These are phyloP conservation scores for Vespertilio murinus DNA, from an alignment of 2,797 vertebrate species.

Conservation along the genomic window DNA sequence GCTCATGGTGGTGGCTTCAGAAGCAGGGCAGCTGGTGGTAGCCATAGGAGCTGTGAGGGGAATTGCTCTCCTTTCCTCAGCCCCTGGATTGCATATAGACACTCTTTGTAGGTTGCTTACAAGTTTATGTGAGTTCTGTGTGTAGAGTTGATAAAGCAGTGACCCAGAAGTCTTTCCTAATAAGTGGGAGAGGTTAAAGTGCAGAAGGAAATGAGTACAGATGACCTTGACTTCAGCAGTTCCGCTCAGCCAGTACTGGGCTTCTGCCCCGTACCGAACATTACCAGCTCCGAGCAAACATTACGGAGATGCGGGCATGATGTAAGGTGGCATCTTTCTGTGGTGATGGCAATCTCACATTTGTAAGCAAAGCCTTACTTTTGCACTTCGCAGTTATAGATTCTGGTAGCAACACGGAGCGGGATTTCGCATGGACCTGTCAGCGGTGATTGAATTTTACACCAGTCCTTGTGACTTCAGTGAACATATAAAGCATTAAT, in stretches of 20 bases:
- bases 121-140: background rate
- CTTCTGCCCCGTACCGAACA: background rate
- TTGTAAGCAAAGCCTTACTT: background rate
- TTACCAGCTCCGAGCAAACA: background rate
- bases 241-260: background rate
- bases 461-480: background rate
- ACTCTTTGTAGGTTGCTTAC: background rate
- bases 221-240: background rate
- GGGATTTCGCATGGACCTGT: background rate
- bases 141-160: background rate
- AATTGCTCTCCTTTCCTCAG: background rate
- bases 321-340: background rate
- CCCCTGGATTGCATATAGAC: background rate
- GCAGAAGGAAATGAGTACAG: background rate
- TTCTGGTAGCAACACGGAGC: background rate
- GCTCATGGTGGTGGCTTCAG: background rate
- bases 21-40: background rate
- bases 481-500: slow-evolving; percentile 29
- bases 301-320: background rate
- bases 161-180: background rate
- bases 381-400: background rate
- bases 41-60: background rate
- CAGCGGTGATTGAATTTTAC: background rate
- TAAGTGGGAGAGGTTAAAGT: background rate
- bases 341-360: background rate